Conservation (phyloP, 2,888 invertebrate species). For the Drymonia ruficornis region DNA sequence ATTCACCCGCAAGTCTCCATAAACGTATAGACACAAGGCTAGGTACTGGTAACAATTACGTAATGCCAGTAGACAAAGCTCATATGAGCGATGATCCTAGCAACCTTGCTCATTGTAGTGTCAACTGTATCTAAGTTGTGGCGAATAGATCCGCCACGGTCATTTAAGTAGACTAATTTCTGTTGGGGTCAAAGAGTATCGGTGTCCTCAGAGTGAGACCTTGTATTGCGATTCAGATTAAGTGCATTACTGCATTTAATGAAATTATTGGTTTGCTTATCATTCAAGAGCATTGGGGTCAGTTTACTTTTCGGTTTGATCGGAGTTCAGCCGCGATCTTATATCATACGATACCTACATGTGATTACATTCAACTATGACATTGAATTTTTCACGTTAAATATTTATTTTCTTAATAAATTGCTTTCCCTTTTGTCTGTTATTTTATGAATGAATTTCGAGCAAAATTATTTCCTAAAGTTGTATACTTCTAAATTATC, state of each 20-base stretch:
- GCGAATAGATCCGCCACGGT: slow-evolving; percentile 54
- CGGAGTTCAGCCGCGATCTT: not conserved
- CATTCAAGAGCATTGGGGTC: slow-evolving; percentile 37
- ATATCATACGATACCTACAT: too few relatives aligned
- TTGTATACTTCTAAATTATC: too few relatives aligned
- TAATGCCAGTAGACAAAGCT: slow-evolving; percentile 19
- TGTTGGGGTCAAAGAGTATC: slow-evolving; percentile 56
- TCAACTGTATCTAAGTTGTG: slow-evolving; percentile 43
- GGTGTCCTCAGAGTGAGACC: slow-evolving; percentile 52
- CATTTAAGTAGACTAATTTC: slow-evolving; percentile 57
- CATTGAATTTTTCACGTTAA: too few relatives aligned
- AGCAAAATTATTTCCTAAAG: too few relatives aligned
- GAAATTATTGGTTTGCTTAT: slow-evolving; percentile 37
- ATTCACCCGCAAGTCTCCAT: not conserved
- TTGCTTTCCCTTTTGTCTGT: too few relatives aligned
- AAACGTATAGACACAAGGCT: slow-evolving; percentile 19
- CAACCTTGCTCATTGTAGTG: slow-evolving; percentile 46
- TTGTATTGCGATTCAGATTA: slow-evolving; percentile 46
- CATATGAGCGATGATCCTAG: slow-evolving; percentile 33
- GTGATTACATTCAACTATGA: not conserved
- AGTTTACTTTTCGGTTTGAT: slow-evolving; percentile 8
- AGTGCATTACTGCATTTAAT: slow-evolving; percentile 46
- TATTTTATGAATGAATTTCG: too few relatives aligned
- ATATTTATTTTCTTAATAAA: too few relatives aligned
- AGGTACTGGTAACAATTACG: slow-evolving; percentile 28